Base-by-base conservation (phyloP, 2,888 invertebrate species). In the Heteromurus nitidus region DNA sequence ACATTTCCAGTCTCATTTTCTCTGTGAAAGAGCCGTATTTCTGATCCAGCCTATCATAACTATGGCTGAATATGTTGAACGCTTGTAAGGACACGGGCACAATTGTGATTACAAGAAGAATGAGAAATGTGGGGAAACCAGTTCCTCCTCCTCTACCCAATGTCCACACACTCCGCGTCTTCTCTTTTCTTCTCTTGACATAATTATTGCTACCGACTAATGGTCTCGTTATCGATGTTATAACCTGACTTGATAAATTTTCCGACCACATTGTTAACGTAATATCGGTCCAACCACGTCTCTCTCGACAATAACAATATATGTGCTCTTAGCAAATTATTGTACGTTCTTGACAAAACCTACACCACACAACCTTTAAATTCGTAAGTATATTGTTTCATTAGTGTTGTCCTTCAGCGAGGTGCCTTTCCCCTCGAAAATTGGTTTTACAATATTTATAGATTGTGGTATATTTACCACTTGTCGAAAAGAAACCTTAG, bases 21-120 rank as follows among this genome's bases (percentile, higher is more conserved):
- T 90, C 89, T n/a, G 88, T 88, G 85, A 90, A 90, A 53, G 87
- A 85, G 30, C 89, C 89, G 88, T 90, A 90, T 83, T 89, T 89
- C 60, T 85, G 87, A 84, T 88, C 88, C 68, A 88, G 84, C 77
- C 87, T 86, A 83, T 88, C 88, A 74, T 88, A 86, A 36, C 88
- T 86, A 74, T 87, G 87, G 82, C 87, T 87, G 84, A 88, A 88
- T 53, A 88, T 88, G 79, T 88, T 88, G 70, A 88, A 87, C 31
- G 87, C 82, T 67, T 81, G 81, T 50, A 77, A 75, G 36, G 84
- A 84, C 67, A 72, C 69, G 60, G 84, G 85, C 75, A 85, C 80
- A 62, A 76, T 67, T 69, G 83, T 81, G 80, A 86, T 80, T 82
- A 75, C 81, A 64, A 81, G 62, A 31, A 80, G 72, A 26, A 60